Base-by-base conservation (phyloP, 2,888 invertebrate species). In the Xestobium rufovillosum region DNA sequence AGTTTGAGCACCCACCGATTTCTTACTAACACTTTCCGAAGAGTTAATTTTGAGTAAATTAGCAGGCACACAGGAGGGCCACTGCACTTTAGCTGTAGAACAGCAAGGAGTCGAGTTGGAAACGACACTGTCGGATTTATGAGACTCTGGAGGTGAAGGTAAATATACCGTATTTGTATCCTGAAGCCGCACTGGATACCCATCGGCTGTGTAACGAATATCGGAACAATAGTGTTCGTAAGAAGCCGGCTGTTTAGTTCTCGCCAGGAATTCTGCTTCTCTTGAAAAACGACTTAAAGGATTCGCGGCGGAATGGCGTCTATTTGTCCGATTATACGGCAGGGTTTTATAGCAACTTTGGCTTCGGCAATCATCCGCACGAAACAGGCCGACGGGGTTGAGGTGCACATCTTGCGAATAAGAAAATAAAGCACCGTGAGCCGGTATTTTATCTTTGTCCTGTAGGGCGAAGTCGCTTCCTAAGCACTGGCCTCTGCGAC, bases 261-360 rank as follows among this genome's bases (percentile, higher is more conserved):
- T 68, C 34, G 75, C 71, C 23, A 76, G 66, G 53, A 76, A 77
- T 56, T 79, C 78, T 3, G 78, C 78, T 51, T 79, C 78, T 25
- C 78, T 66, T 13, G 77, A 75, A 50, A 73, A 77, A 30, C 77
- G 68, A 34, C 51, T 66, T 11, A 69, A 66, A 1, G 74, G 71
- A 44, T 72, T 72, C 2, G 68, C 69, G 2, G 70, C 68, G n/a
- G 71, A 69, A 31, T 69, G 60, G 44, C 68, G 57, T 42, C 76
- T 72, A 34, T 66, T 66, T 30, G 76, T 66, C 38, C 82, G 68
- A 53, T 81, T 82, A 55, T 82, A 79, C 2, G 86, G 86, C 47
- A 86, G 62, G 2, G 85, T 86, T 52, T 84, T 76, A 58, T 85
- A 84, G 58, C 75, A 78, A 41, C 60, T 63, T 44, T 57, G 60